Conservation (phyloP, 2,888 invertebrate genomes). For the Hydropsyche betteni region DNA sequence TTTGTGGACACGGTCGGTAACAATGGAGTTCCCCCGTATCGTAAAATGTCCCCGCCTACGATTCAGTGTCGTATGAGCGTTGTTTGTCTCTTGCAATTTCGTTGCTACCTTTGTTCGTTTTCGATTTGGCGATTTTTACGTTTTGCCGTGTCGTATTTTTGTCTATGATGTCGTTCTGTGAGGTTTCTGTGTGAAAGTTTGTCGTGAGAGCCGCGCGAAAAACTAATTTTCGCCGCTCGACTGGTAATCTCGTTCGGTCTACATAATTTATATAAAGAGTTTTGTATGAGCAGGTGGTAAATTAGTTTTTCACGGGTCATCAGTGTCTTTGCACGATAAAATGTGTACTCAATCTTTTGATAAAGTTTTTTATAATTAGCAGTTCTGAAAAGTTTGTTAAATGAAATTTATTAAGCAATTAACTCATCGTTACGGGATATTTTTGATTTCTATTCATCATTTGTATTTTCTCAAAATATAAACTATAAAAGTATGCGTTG, state of each 20-base stretch:
- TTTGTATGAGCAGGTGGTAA: conserved; percentile 44
- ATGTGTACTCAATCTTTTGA: too few species aligned
- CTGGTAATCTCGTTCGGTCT: conserved; percentile 35
- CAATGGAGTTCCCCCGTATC: neutral
- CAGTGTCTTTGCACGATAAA: neutral
- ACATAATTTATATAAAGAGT: conserved; percentile 42
- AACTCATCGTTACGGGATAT: too few species aligned
- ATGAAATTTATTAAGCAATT: too few species aligned
- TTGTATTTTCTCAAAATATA: too few species aligned
- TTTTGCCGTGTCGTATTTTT: neutral
- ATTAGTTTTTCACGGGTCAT: conserved; percentile 40
- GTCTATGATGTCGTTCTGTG: neutral
- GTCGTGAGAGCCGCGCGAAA: conserved; percentile 20
- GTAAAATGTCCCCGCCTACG: too few species aligned
- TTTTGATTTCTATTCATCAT: too few species aligned
- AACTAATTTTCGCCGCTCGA: conserved; percentile 37
- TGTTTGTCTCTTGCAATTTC: neutral
- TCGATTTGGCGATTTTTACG: too few species aligned
- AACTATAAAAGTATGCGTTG: too few species aligned
- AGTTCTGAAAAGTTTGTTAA: too few species aligned
- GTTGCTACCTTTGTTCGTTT: too few species aligned
- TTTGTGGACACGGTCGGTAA: neutral
- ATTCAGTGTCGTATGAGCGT: neutral
- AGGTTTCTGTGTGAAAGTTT: neutral
- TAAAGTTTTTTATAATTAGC: too few species aligned